Base-by-base conservation (phyloP, 2,113 vertebrate genomes). In the Campylomormyrus tamandua region DNA sequence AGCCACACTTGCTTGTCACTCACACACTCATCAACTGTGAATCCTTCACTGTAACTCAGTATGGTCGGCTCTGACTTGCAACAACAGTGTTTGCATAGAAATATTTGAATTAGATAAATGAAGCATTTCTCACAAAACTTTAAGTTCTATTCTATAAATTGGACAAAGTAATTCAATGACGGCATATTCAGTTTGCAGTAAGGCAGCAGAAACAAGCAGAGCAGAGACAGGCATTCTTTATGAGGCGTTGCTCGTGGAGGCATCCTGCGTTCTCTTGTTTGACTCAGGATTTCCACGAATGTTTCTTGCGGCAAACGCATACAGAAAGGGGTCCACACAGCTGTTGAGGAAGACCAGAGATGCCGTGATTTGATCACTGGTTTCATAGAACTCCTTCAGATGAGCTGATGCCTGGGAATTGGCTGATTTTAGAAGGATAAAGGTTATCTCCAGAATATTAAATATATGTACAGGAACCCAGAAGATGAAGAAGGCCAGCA, bases 321-420 rank as follows among this genome's bases (percentile, higher is more conserved):
- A 95, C 88, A 96, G 94, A 5, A 96, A 91, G 27, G 11, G 96
- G 87, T 96, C 95, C 91, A 95, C 90, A 83, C 94, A 95, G 86
- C 95, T 96, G 89, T 94, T 95, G 83, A 96, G 87, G 80, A 96
- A 96, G 0, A 58, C 91, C 5, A 96, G 89, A 0, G 93, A 90
- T 49, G 93, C 94, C 35, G 93, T 92, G 52, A 95, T 48, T 58
- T 92, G 93, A 4, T 49, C 46, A n/a, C 92, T 92, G n/a, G 17
- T 13, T 0, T 2, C 5, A 9, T 92, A 88, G 39, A 93, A 31
- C 3, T 85, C 24, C 11, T 89, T 45, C 89, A 95, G 89, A 2
- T 45, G 24, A 9, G 2, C 45, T 39, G 91, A 91, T 1, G 58
- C 52, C 24, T 90, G 42, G 11, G 87, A 0, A 0, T 94, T 19